Conservation (phyloP, 2,797 vertebrate genomes). For the Xenopus petersii region DNA sequence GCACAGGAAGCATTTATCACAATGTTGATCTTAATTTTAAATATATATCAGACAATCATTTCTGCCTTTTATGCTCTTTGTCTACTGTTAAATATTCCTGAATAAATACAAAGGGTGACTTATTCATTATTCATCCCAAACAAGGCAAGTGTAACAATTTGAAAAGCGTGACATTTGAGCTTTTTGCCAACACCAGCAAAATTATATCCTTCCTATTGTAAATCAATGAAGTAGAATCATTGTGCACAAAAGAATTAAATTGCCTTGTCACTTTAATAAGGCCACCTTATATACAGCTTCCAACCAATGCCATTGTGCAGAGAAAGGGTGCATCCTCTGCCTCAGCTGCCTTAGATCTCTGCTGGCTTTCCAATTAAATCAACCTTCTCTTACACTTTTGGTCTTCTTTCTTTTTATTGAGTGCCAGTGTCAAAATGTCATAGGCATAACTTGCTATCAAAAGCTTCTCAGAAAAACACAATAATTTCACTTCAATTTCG, state of each 20-base stretch:
- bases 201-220: conserved; percentile 88
- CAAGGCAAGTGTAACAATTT: conserved; percentile 85
- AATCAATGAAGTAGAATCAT: conserved; percentile 87
- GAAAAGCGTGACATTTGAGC: conserved; percentile 96
- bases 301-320: conserved; percentile 75
- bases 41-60: conserved; percentile 83
- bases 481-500: neutral
- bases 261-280: conserved; percentile 86
- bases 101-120: conserved; percentile 92
- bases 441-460: conserved; percentile 57
- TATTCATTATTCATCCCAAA: conserved; percentile 89
- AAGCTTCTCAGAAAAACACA: conserved; percentile 52
- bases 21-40: conserved; percentile 81
- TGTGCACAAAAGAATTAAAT: conserved; percentile 84
- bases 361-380: conserved; percentile 70
- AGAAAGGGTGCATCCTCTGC: conserved; percentile 62
- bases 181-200: conserved; percentile 88
- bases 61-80: conserved; percentile 76
- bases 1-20: conserved; percentile 71
- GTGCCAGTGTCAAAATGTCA: conserved; percentile 63
- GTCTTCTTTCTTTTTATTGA: conserved; percentile 58
- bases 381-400: conserved; percentile 62
- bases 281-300: conserved; percentile 82
- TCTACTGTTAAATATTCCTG: conserved; percentile 92
- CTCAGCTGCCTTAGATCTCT: conserved; percentile 66